Conservation (phyloP, 1,140 invertebrate genomes). For the Drosophila tristis region DNA sequence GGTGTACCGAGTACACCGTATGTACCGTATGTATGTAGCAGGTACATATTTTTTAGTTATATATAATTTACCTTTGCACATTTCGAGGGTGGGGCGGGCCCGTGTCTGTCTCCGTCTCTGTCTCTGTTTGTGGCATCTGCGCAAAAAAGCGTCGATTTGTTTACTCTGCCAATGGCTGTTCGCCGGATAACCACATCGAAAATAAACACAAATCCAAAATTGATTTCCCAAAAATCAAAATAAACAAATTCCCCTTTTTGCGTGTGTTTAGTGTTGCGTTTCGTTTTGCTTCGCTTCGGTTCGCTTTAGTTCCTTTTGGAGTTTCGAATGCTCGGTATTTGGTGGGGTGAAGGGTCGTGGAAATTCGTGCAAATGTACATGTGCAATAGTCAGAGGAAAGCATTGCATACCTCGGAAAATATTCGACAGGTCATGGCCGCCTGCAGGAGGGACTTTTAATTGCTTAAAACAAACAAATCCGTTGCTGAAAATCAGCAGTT, state of each 20-base stretch:
- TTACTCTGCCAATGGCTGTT: slow-evolving; percentile 61
- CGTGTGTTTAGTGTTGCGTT: slow-evolving; percentile 54
- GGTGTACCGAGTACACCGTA: too few species aligned
- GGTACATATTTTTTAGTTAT: slow-evolving; percentile 20
- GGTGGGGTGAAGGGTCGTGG: too few species aligned
- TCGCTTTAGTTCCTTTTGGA: slow-evolving; percentile 13
- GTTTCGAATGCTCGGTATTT: slow-evolving; percentile 2
- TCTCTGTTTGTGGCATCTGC: slow-evolving; percentile 68
- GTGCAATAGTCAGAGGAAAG: too few species aligned
- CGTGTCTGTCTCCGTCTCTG: slow-evolving; percentile 11
- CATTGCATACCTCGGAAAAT: too few species aligned
- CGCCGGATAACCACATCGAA: slow-evolving; percentile 79
- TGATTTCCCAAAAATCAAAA: slow-evolving; percentile 79
- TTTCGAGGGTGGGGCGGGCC: too few species aligned
- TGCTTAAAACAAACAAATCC: too few species aligned
- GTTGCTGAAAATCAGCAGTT: too few species aligned
- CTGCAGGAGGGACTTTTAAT: too few species aligned
- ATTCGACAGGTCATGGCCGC: too few species aligned
- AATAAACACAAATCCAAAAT: slow-evolving; percentile 75
- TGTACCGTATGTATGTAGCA: background rate
- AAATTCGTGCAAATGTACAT: too few species aligned
- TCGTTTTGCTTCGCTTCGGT: slow-evolving; percentile 1
- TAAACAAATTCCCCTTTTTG: slow-evolving; percentile 55
- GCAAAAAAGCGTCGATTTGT: slow-evolving; percentile 69
- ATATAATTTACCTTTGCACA: slow-evolving; percentile 40